Conservation (phyloP, 2,797 vertebrate genomes). For the Takifugu rubripes region DNA sequence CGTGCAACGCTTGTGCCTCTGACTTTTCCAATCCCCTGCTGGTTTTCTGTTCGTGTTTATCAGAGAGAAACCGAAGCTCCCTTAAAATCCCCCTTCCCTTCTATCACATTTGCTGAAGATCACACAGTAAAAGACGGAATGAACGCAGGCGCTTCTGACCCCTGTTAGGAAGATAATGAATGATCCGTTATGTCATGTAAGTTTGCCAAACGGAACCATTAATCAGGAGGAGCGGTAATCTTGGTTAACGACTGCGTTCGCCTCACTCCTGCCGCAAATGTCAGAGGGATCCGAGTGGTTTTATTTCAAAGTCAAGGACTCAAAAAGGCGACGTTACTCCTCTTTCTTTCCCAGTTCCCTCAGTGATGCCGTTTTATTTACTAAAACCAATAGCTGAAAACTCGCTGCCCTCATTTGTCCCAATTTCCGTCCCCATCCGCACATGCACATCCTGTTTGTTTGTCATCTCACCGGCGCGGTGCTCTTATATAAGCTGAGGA, state of each 20-base stretch:
- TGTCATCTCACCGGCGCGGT: neutral
- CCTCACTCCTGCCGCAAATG: too few species aligned
- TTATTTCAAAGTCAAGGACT: too few species aligned
- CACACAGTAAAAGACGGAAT: neutral
- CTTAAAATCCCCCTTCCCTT: neutral
- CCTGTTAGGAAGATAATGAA: too few species aligned
- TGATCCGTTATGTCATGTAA: neutral
- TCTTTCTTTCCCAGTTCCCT: neutral
- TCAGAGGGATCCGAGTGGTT: too few species aligned
- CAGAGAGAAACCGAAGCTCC: neutral
- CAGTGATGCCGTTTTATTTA: constrained; percentile 1
- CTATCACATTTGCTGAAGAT: neutral
- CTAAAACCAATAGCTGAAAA: constrained; percentile 4
- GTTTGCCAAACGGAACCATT: neutral
- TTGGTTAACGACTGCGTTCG: too few species aligned
- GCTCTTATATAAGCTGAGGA: neutral
- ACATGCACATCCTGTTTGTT: constrained; percentile 1
- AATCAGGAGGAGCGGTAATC: neutral
- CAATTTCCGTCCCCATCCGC: neutral
- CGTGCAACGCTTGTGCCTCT: constrained; percentile 9
- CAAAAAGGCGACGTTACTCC: neutral
- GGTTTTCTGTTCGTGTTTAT: constrained; percentile 12
- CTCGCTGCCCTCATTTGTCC: constrained; percentile 6
- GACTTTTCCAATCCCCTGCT: constrained; percentile 14
- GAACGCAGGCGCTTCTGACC: neutral